Evolutionary conservation across 2,113 vertebrate genomes (phyloP).

Genomic region (Vulpes vulpes): DNA sequence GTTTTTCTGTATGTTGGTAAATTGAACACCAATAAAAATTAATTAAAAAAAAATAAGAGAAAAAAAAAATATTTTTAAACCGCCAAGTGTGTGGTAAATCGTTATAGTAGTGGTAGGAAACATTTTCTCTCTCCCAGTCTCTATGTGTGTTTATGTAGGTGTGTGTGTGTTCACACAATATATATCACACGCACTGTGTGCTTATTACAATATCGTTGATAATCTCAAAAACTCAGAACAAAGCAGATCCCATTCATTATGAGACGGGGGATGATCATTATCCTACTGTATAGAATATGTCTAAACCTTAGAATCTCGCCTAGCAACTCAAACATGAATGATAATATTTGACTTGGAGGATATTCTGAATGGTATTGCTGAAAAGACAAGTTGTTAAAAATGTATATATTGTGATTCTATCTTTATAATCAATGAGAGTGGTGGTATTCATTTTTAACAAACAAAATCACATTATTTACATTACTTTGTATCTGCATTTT

Average conservation of each 20-base stretch:
- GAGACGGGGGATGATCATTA: background rate
- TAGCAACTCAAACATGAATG: background rate
- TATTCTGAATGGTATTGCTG: background rate
- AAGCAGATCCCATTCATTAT: slow-evolving; percentile 22
- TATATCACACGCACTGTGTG: background rate
- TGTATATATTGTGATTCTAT: background rate
- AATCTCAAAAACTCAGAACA: background rate
- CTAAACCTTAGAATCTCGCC: background rate
- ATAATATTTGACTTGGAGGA: background rate
- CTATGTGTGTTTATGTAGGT: background rate
- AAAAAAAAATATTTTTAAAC: no score
- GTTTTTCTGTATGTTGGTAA: no score
- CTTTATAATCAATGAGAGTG: background rate
- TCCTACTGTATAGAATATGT: background rate
- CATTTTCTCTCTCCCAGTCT: background rate
- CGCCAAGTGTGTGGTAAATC: background rate
- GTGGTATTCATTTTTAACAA: background rate
- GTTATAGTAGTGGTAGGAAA: background rate
- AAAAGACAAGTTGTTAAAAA: background rate
- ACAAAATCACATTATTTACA: background rate
- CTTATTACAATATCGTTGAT: background rate
- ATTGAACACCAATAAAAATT: no score
- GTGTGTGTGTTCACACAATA: background rate
- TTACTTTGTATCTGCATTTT: background rate
- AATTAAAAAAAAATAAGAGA: no score